Base-by-base conservation (phyloP, 2,888 invertebrate genomes). In the Neoascia interrupta region DNA sequence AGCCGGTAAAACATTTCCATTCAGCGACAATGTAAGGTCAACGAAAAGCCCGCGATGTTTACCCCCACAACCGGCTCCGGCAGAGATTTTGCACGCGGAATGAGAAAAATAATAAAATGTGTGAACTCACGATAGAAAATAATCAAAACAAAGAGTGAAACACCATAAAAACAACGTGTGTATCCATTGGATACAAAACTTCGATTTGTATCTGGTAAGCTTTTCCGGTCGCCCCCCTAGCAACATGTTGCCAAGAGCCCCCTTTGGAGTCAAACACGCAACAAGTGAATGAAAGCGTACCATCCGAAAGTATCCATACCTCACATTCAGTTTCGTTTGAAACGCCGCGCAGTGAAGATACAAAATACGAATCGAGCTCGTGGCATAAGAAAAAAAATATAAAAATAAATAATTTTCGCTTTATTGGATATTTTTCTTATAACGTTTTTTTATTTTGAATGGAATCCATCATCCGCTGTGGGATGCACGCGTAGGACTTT, bases 321-420 rank as follows among this genome's bases (percentile, higher is more conserved):
- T 39, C 39, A 58, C 43, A 72, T 61, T 79, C 61, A 79, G 79
- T 79, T 79, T 73, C 79, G 68, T 56, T 79, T 60, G 73, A 73
- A 79, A 73, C 73, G 79, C 31, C 79, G 79, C 66, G 79, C 73
- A 79, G 79, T 73, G 61, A 49, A 61, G 68, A 79, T 66, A 56
- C 56, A 28, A 70, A 51, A 3, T 18, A 36, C 43, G 56, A 36
- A 47, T 63, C 15, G 19, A 43, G 39, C 53, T 58, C 37, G 51
- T 66, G 43, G 18, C 41, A 13, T 26, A 8, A 5, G 2, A 34
- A 51, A 21, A 45, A 21, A 34, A 47, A 37, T 26, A 28, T 31
- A 41, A 18, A 8, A 18, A 16, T 10, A 37, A 60, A 23, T 16
- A 11, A 16, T n/a, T 28, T 13, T 61, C 15, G 10, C 1, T n/a